Evolutionary conservation across 2,888 invertebrate genomes (phyloP).

Genomic region (Idaea biselata): DNA sequence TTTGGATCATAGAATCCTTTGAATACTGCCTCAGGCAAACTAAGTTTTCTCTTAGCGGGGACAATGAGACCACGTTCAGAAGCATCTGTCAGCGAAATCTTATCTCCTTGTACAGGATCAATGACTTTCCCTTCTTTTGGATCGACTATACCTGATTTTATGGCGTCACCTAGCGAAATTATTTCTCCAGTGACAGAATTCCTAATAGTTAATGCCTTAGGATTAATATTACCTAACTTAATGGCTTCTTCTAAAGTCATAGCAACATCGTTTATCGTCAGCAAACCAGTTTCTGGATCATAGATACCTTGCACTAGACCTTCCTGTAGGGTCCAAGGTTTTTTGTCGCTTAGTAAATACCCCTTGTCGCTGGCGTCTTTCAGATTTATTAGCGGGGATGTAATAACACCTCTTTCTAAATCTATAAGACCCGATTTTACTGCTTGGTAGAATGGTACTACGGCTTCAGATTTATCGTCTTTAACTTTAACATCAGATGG

Average conservation of each 20-base stretch:
- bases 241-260: conserved; percentile 89
- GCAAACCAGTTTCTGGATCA: conserved; percentile 86
- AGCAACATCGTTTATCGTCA: conserved; percentile 84
- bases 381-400: conserved; percentile 85
- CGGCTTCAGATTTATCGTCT: conserved; percentile 84
- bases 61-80: conserved; percentile 90
- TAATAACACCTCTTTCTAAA: conserved; percentile 84
- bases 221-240: conserved; percentile 86
- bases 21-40: conserved; percentile 93
- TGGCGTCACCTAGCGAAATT: conserved; percentile 89
- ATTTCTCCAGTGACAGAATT: conserved; percentile 91
- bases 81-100: conserved; percentile 90
- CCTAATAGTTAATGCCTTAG: conserved; percentile 87
- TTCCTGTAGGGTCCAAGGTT: conserved; percentile 91
- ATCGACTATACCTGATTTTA: conserved; percentile 87
- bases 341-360: conserved; percentile 87
- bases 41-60: conserved; percentile 90
- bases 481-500: conserved; percentile 86
- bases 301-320: conserved; percentile 90
- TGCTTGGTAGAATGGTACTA: conserved; percentile 85
- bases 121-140: conserved; percentile 88
- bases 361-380: conserved; percentile 91
- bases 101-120: conserved; percentile 87
- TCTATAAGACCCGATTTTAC: conserved; percentile 86
- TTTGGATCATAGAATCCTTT: conserved; percentile 94